These are phyloP conservation scores for Ypsolopha sequella DNA, from an alignment of 2,888 invertebrate species.

Conservation along the genomic window DNA sequence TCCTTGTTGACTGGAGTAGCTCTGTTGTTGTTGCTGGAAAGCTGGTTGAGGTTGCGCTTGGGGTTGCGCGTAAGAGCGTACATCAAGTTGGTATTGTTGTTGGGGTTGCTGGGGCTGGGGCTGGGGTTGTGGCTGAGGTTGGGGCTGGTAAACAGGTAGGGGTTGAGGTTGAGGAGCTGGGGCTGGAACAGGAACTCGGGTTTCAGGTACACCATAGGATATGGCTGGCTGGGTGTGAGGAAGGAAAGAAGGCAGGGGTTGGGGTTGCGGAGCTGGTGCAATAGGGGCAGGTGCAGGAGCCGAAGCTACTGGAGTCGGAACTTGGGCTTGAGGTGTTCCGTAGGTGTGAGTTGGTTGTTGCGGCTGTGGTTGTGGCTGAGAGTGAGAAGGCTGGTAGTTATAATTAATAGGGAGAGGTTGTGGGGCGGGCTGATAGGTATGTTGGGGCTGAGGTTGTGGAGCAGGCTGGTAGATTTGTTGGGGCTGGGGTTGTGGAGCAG, in stretches of 20 bases:
- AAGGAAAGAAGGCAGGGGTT: too few relatives aligned
- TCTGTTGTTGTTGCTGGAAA: not conserved
- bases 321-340: too few relatives aligned
- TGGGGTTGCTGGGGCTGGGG: constrained; percentile 9
- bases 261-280: too few relatives aligned
- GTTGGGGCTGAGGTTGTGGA: constrained; percentile 7
- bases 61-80: too few relatives aligned
- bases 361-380: not conserved
- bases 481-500: not conserved
- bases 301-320: too few relatives aligned
- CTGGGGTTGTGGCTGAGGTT: constrained; percentile 7
- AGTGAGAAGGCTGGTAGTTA: not conserved
- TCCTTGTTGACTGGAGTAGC: constrained; percentile 11
- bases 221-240: not conserved
- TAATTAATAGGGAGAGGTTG: constrained; percentile 1
- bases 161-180: not conserved
- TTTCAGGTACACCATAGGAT: not conserved
- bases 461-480: not conserved
- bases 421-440: constrained; percentile 8
- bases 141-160: constrained; percentile 2
- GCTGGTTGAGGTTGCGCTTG: not conserved
- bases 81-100: not conserved
- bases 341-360: not conserved
- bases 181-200: not conserved
- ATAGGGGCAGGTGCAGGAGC: too few relatives aligned